Evolutionary conservation across 2,888 invertebrate species (phyloP), one percentile per base, ranked within the genome.

Genomic region (Phoenoteleia sp.): DNA sequence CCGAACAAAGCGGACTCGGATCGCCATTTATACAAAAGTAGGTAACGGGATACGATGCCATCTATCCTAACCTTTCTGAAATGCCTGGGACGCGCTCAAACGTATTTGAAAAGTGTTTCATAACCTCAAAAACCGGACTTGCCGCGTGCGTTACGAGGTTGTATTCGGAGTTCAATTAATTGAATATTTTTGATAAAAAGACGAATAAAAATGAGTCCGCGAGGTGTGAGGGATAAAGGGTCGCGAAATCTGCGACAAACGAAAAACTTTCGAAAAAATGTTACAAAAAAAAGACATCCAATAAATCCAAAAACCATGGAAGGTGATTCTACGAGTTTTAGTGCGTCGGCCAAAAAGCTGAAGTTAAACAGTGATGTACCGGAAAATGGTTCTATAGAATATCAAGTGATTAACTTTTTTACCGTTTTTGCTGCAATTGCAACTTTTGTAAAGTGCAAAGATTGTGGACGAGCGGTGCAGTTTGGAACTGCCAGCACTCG

Each of bases 321-420:
- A 36, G 23, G 60, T 13, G 21, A 60, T 60, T 0, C 60, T 21
- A 15, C 23, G 25, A 42, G 62, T 42, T 62, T 62, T 42, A 62
- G 42, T 62, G 42, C 25, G 21, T 42, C 62, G 42, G 62, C 42
- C 25, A 62, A 62, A 42, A 62, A 62, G 25, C 0, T 42, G n/a
- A 62, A 62, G 74, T 52, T 23, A 36, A 79, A 88, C 39, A 72
- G 83, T 62, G 86, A 87, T 33, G 84, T 87, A 27, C 72, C 79
- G 36, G 82, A 81, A 79, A 81, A 86, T 83, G 27, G 76, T 52
- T 84, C 71, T 17, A 54, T 85, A 75, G 85, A 87, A 69, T 87
- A 87, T 82, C 56, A 84, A 77, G 81, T 87, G 56, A 67, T 82
- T 15, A 84, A 87, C 19, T 88, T 87, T 80, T 75, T 87, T 21